phyloP scores from a whole-genome alignment of 2,797 vertebrate genomes.

The Apogon talboti region DNA sequence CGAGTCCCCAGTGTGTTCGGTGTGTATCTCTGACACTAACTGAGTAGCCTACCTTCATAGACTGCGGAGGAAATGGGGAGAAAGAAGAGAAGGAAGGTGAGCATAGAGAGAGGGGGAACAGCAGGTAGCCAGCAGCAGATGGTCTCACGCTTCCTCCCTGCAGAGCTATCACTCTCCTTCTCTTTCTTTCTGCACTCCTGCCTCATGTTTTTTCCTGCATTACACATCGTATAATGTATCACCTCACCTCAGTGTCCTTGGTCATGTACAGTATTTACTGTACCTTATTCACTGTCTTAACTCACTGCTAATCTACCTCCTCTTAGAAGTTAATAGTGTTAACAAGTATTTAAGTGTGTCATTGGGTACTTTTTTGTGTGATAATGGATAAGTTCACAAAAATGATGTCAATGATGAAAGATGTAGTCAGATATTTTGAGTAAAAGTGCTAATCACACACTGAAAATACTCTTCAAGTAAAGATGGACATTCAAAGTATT shows the following conservation, averaged over 20 bases:
- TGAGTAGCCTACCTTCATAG: slow-evolving; percentile 64
- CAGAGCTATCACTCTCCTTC: slow-evolving; percentile 74
- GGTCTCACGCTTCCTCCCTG: slow-evolving; percentile 77
- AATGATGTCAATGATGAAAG: too few species aligned
- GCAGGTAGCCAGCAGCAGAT: slow-evolving; percentile 81
- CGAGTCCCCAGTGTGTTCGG: slow-evolving; percentile 32
- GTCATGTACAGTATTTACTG: slow-evolving; percentile 47
- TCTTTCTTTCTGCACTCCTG: slow-evolving; percentile 53
- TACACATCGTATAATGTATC: slow-evolving; percentile 64
- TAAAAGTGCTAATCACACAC: too few species aligned
- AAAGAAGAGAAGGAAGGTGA: slow-evolving; percentile 62
- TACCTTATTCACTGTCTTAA: slow-evolving; percentile 32
- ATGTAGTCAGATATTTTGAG: too few species aligned
- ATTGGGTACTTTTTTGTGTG: not conserved
- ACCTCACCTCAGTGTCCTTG: slow-evolving; percentile 67
- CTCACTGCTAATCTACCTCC: slow-evolving; percentile 22
- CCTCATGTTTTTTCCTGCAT: slow-evolving; percentile 61
- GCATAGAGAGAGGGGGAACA: slow-evolving; percentile 60
- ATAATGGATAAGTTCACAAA: slow-evolving; percentile 5
- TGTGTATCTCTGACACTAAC: slow-evolving; percentile 46
- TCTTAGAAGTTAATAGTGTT: slow-evolving; percentile 17
- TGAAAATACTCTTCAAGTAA: too few species aligned
- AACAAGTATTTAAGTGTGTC: slow-evolving; percentile 1
- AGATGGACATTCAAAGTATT: too few species aligned
- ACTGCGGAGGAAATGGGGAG: slow-evolving; percentile 54